phyloP scores from a whole-genome alignment of 1,140 invertebrate species.

The Bombus ignitus region DNA sequence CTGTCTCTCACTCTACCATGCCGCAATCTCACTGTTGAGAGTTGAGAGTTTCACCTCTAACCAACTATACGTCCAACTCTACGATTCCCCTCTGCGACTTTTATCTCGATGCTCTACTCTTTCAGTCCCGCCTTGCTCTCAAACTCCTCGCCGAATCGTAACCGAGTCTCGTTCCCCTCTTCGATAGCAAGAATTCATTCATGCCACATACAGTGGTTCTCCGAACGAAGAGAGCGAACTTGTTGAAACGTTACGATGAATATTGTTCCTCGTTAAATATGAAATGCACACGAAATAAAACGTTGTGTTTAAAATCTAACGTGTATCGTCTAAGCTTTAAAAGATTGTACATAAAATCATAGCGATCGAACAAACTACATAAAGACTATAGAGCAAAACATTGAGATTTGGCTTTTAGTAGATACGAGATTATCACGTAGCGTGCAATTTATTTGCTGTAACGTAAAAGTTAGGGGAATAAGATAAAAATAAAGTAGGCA shows the following conservation, averaged over 20 bases:
- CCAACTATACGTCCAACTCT: neutral
- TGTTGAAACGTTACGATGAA: neutral
- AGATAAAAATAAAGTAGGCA: neutral
- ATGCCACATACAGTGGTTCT: constrained; percentile 33
- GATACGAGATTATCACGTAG: neutral
- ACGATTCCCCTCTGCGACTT: neutral
- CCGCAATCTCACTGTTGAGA: constrained; percentile 1
- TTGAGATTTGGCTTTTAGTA: neutral
- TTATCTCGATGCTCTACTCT: constrained; percentile 11
- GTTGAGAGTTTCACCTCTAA: neutral
- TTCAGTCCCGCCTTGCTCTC: constrained; percentile 6
- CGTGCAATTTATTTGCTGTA: too few species aligned
- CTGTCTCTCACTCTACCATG: neutral
- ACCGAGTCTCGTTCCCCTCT: neutral
- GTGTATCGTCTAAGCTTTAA: neutral
- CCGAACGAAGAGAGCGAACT: neutral
- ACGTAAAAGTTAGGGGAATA: neutral
- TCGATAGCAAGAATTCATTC: constrained; percentile 26
- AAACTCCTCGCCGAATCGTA: constrained; percentile 15
- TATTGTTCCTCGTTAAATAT: neutral
- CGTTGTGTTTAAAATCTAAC: neutral
- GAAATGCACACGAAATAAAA: neutral
- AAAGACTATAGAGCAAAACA: neutral
- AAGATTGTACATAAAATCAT: neutral
- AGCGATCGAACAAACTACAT: neutral